Evolutionary conservation across 2,797 vertebrate genomes (phyloP), one percentile per base, ranked within the genome.

Genomic region (Scolopax rusticola): DNA sequence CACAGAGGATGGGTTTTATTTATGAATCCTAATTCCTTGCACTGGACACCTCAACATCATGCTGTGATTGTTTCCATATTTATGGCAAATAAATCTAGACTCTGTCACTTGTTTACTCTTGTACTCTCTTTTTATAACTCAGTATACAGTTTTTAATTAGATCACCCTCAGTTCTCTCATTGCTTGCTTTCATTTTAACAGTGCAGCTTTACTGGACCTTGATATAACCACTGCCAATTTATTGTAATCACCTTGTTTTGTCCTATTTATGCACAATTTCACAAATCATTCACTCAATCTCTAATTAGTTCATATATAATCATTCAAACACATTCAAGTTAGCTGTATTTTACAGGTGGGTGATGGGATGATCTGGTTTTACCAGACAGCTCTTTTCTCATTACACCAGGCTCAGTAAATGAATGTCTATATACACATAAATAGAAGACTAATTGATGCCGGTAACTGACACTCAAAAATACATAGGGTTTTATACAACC

Each of bases 61-160:
- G 15, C 40, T 93, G 56, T 70, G 67, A 90, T 91, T 93, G 23
- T 24, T 89, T 81, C n/a, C 14, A 40, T 76, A 43, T 90, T 80
- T 93, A 76, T 32, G 63, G 69, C n/a, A 96, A 88, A 97, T 95
- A 95, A 95, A 95, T 96, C 70, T 76, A 76, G 83, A 64, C 11
- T 56, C 38, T 82, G 59, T 16, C 25, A 56, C 48, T 67, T 91
- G 43, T 86, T 91, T 92, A 60, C 23, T 88, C 59, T 76, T 75
- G 40, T 59, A 41, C 14, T 65, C 15, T 67, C 16, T 59, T 61
- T 78, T 93, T 69, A 67, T 67, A 86, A 63, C 47, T 76, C 0
- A 0, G 15, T 18, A 36, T 82, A 70, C 11, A 27, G 8, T 30
- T 93, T 93, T 84, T 91, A 96, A 92, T 94, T 92, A 89, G 53